Percentiles rank a stretch among this genome's conserved stretches.
These are phyloP conservation scores for Hyperoodon ampullatus DNA, from an alignment of 2,113 vertebrate species.

Conservation along the genomic window DNA sequence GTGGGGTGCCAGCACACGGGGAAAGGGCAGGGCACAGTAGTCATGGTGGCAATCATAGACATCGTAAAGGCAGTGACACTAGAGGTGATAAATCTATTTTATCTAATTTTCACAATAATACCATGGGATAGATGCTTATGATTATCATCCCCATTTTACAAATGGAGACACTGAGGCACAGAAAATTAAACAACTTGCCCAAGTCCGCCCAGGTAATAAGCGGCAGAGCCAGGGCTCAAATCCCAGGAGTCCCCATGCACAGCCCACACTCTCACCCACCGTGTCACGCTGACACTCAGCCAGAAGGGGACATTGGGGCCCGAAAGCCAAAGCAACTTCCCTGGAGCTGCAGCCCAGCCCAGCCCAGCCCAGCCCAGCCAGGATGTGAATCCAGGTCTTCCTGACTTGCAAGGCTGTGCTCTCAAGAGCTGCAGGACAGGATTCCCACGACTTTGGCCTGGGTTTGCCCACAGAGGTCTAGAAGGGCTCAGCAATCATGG, in stretches of 20 bases:
- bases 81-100: not conserved
- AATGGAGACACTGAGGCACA: not conserved
- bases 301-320: not conserved
- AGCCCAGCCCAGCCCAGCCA: not conserved
- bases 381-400: not conserved
- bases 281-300: not conserved
- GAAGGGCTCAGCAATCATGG: rapidly evolving
- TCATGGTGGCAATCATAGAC: too few species aligned
- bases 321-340: not conserved
- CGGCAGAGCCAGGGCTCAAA: not conserved
- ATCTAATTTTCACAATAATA: not conserved
- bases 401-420: not conserved
- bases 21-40: rapidly evolving
- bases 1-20: not conserved
- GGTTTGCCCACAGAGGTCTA: not conserved
- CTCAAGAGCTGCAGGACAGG: rapidly evolving
- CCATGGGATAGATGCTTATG: not conserved
- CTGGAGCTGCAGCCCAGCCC: not conserved
- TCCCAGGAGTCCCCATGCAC: not conserved
- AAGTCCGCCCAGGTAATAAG: not conserved
- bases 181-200: not conserved
- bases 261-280: too few species aligned
- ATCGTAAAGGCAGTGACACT: not conserved
- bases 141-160: not conserved
- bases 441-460: not conserved